Base-by-base conservation (phyloP, 2,888 invertebrate genomes). In the Heliconius aoede region DNA sequence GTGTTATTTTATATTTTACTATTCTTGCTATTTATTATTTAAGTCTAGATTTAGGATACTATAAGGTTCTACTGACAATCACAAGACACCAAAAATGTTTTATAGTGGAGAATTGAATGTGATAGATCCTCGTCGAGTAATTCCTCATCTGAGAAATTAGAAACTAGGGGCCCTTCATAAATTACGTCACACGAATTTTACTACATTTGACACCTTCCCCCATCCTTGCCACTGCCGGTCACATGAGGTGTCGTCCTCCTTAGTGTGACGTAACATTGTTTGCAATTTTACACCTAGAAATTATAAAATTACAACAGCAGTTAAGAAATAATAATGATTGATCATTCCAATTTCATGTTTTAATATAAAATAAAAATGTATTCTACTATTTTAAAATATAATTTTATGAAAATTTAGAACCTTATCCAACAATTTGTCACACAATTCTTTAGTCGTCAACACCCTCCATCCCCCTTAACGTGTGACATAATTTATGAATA, bases 61-160 rank as follows among this genome's bases (percentile, higher is more conserved):
- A 78, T 84, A 85, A 85, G 78, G 78, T 81, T 82, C 78, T 81
- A 85, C 82, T 82, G 83, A 85, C 85, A 83, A 82, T 83, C 82
- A 79, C 83, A 83, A 87, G 84, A 91, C 89, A 91, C 91, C 90
- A 91, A 91, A 91, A 88, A 88, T 85, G 82, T 85, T 87, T 81
- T 88, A 89, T 84, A 83, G 84, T 83, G 82, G 78, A 82, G 84
- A 85, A 85, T 88, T 85, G 86, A 86, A 86, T 90, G 89, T 90
- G 89, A 88, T 88, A 89, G 87, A 76, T 40, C 62, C 62, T 73
- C 72, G 72, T 79, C 74, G 67, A 75, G 78, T 79, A 79, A n/a
- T n/a, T n/a, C n/a, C n/a, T n/a, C n/a, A n/a, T n/a, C n/a, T n/a
- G n/a, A n/a, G 76, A 62, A 15, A 68, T 72, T 74, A 79, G 74